Evolutionary conservation across 2,113 vertebrate genomes (phyloP), one percentile per base, ranked within the genome.

Genomic region (Corvus cornix): DNA sequence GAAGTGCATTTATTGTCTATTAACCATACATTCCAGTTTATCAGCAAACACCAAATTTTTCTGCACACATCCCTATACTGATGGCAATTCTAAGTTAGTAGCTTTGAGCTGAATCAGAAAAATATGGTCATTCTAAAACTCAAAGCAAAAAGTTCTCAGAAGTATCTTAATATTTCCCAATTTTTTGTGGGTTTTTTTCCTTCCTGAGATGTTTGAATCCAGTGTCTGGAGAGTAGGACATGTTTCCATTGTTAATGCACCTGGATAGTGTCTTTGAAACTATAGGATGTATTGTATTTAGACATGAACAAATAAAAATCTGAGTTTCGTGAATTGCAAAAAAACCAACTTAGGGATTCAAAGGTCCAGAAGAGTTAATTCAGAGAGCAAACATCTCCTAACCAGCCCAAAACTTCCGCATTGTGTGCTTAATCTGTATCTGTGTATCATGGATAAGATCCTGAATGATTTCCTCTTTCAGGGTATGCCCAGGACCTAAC

Each of bases 1-100:
- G 46, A 95, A 95, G 66, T 77, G 19, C 55, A 59, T 85, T 94
- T 96, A 84, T 62, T 90, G 22, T 52, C 44, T 93, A 93, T 95
- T 82, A 87, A 77, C 81, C 41, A 74, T 15, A 20, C 52, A 35
- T 84, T 70, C 27, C 28, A 66, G 69, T 80, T 96, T 90, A 63
- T 78, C 52, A 91, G 52, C 21, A 95, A 95, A 41, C 76, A 74
- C 30, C 33, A 49, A 91, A 55, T 44, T 75, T 39, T 31, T 91
- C 37, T 76, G 33, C 17, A 60, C 35, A 78, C 13, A 16, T 43
- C 19, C 18, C 59, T 56, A 39, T 58, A 72, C n/a, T 87, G 55
- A 87, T 10, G 52, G 33, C 44, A 84, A 68, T 63, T 84, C 46
- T 70, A 86, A 75, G 53, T 39, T 18, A 82, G 49, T 3, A 66